Conservation (phyloP, 2,888 invertebrate genomes). For the Habrosyne pyritoides region DNA sequence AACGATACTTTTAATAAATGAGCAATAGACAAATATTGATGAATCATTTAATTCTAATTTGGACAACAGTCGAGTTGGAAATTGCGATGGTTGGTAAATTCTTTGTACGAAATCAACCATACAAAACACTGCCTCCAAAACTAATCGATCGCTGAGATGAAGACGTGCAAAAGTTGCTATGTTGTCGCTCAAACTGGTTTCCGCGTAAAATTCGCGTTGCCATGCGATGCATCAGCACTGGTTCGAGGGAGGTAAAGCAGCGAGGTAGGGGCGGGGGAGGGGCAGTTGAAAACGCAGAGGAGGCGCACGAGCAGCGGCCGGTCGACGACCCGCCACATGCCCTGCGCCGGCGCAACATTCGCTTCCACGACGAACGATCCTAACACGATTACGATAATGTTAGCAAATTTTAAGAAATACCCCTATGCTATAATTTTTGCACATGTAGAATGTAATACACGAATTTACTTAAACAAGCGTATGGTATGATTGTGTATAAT, state of each 20-base stretch:
- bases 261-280: conserved; percentile 51
- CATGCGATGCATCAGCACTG: conserved; percentile 77
- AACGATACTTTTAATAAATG: neutral
- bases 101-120: neutral
- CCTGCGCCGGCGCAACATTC: conserved; percentile 77
- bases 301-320: conserved; percentile 77
- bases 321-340: conserved; percentile 81
- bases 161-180: conserved; percentile 53
- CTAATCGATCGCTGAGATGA: conserved; percentile 46
- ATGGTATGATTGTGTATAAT: conserved; percentile 3
- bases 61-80: neutral
- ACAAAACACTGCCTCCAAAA: conserved; percentile 17
- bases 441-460: conserved; percentile 8
- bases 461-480: neutral
- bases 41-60: neutral
- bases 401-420: conserved; percentile 46
- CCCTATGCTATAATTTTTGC: neutral
- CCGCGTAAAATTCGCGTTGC: conserved; percentile 80
- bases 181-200: conserved; percentile 76
- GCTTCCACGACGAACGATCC: conserved; percentile 64
- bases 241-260: conserved; percentile 69
- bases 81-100: neutral
- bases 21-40: neutral
- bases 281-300: conserved; percentile 72
- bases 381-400: conserved; percentile 67